phyloP scores from a whole-genome alignment of 2,888 invertebrate species.

The Pecten maximus region DNA sequence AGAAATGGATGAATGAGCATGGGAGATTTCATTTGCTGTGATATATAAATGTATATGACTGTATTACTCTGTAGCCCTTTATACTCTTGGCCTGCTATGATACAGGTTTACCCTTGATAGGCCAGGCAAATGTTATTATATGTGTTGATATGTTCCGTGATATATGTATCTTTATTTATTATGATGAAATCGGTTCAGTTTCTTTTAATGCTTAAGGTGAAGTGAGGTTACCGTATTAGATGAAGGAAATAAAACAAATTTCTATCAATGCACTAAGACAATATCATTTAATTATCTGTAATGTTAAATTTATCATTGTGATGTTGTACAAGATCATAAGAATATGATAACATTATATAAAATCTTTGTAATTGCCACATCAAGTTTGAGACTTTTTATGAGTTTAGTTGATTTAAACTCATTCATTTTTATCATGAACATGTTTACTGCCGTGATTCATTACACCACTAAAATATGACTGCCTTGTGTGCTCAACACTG shows the following conservation, averaged over 20 bases:
- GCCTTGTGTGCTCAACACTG: no score
- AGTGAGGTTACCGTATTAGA: neutral
- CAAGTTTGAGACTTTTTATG: no score
- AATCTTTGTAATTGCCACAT: no score
- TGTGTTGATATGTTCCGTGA: neutral
- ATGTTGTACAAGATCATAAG: no score
- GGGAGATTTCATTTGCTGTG: neutral
- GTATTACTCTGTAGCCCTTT: neutral
- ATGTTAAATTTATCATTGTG: no score
- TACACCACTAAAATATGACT: no score
- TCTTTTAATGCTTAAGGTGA: constrained; percentile 1
- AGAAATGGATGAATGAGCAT: neutral
- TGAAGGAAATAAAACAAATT: neutral
- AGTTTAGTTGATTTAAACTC: no score
- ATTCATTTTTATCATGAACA: no score
- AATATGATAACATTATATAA: no score
- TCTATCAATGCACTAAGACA: no score
- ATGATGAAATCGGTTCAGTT: neutral
- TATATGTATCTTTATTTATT: neutral
- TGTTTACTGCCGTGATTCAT: no score
- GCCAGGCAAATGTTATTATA: neutral
- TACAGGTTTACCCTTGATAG: neutral
- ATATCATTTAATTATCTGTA: no score
- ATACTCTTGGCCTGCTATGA: neutral
- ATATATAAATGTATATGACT: neutral